Percentiles rank a stretch among this genome's conserved stretches.
Conservation (phyloP, 2,797 vertebrate species). For the Pseudochromis fuscus region DNA sequence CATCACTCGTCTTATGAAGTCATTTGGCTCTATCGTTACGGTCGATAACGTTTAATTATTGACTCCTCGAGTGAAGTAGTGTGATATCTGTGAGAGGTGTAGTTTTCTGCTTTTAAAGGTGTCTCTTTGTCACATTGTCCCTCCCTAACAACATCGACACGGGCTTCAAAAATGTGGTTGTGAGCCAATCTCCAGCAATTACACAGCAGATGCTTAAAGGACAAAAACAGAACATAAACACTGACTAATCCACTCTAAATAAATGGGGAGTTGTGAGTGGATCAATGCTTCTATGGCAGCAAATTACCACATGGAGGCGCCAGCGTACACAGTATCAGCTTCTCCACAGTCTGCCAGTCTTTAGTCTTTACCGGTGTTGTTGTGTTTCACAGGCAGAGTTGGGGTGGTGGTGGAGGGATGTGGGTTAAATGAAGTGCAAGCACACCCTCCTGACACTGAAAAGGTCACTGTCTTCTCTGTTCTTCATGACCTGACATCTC, state of each 20-base stretch:
- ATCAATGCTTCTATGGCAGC: conserved; percentile 22
- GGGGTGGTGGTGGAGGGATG: conserved; percentile 28
- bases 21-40: conserved; percentile 53
- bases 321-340: conserved; percentile 67
- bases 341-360: not conserved
- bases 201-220: not conserved
- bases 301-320: conserved; percentile 80
- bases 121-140: conserved; percentile 35
- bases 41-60: conserved; percentile 72
- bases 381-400: conserved; percentile 29
- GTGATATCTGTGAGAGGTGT: conserved; percentile 68
- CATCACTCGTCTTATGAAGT: conserved; percentile 71
- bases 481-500: conserved; percentile 45
- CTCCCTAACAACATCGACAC: conserved; percentile 10
- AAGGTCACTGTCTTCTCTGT: conserved; percentile 59
- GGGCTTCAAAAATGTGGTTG: conserved; percentile 5
- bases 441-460: conserved; percentile 51
- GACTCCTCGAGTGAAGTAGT: conserved; percentile 49
- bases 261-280: not conserved
- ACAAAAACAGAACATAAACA: conserved; percentile 4
- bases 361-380: conserved; percentile 15
- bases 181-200: not conserved
- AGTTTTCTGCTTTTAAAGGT: conserved; percentile 42
- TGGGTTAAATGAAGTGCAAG: conserved; percentile 66
- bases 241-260: not conserved